phyloP scores from a whole-genome alignment of 2,888 invertebrate genomes.

The Nomada fucata region DNA sequence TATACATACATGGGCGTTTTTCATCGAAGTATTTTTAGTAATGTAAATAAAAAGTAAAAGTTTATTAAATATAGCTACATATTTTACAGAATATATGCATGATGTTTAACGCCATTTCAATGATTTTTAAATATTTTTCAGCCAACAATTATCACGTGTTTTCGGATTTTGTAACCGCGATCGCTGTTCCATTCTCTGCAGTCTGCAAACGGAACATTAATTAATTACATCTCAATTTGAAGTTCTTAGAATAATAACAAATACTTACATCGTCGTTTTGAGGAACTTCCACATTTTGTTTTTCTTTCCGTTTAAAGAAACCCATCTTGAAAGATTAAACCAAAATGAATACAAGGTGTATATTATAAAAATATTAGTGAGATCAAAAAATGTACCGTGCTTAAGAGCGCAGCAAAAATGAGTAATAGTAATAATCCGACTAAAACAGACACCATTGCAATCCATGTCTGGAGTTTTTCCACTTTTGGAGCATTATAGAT shows the following conservation, averaged over 20 bases:
- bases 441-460: constrained; percentile 70
- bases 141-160: background rate
- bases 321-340: constrained; percentile 59
- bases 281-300: constrained; percentile 55
- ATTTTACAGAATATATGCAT: constrained; percentile 6
- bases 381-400: constrained; percentile 51
- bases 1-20: constrained; percentile 29
- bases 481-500: constrained; percentile 61
- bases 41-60: constrained; percentile 47
- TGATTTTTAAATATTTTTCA: background rate
- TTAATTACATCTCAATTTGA: background rate
- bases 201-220: background rate
- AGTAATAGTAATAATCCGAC: constrained; percentile 70
- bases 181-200: background rate
- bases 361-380: background rate
- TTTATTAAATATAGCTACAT: constrained; percentile 38
- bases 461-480: constrained; percentile 69
- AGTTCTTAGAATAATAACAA: background rate
- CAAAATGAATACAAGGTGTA: background rate
- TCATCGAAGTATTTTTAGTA: background rate
- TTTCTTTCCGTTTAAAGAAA: constrained; percentile 71
- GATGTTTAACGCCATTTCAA: background rate
- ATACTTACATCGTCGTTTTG: constrained; percentile 38
- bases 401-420: constrained; percentile 58
- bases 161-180: background rate